These are phyloP conservation scores for Strongylocentrotus purpuratus DNA, from an alignment of 35 echinoderm and acorn worm species.

Conservation along the genomic window DNA sequence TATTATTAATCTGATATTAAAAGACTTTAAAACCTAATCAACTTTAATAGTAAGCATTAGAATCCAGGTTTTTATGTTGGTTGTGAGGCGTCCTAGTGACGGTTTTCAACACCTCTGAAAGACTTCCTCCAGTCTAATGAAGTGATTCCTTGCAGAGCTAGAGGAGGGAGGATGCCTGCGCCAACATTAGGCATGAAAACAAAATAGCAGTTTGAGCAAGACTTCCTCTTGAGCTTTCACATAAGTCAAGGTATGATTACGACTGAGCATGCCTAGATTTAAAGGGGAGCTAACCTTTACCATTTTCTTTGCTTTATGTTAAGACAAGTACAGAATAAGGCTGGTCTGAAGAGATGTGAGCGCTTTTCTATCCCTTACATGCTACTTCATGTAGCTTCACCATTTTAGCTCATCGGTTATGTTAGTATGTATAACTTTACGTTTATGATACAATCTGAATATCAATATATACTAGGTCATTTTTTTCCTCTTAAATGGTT, in stretches of 20 bases:
- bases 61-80: background rate
- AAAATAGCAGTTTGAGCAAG: conserved; percentile 11
- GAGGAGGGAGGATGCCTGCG: background rate
- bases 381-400: too few relatives aligned
- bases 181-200: background rate
- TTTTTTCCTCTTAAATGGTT: too few relatives aligned
- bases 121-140: background rate
- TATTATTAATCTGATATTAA: background rate
- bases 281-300: background rate
- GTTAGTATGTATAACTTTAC: too few relatives aligned
- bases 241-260: background rate
- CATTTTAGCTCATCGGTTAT: too few relatives aligned
- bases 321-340: background rate
- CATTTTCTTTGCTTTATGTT: background rate
- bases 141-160: background rate
- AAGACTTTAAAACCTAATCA: too few relatives aligned
- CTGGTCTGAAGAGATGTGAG: background rate
- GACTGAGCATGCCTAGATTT: background rate
- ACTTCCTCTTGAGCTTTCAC: background rate
- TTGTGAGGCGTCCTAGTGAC: background rate
- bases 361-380: too few relatives aligned
- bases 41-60: too few relatives aligned
- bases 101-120: conserved; percentile 2
- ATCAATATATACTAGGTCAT: background rate
- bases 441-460: background rate